Percentiles rank a stretch among this genome's conserved stretches.
phyloP scores from a whole-genome alignment of 2,888 invertebrate species.

The Lycophotia porphyrea region DNA sequence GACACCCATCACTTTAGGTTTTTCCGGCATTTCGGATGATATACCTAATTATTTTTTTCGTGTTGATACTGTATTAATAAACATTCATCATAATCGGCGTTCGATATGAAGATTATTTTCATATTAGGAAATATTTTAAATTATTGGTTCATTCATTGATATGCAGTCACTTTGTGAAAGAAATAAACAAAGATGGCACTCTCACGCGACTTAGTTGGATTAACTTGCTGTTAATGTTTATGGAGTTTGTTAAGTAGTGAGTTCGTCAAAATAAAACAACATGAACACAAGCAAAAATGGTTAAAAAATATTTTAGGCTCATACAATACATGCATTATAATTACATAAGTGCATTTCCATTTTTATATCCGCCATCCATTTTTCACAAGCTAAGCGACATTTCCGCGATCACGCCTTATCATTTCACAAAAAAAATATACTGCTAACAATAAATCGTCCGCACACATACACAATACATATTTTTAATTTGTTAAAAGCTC shows the following conservation, averaged over 20 bases:
- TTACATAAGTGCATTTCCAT: slow-evolving; percentile 17
- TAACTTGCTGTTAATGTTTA: background rate
- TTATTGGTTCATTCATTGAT: background rate
- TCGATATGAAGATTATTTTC: slow-evolving; percentile 31
- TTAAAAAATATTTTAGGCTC: background rate
- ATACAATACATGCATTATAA: slow-evolving; percentile 1
- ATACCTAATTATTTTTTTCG: slow-evolving; percentile 10
- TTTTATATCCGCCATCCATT: slow-evolving; percentile 41
- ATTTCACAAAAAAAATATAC: slow-evolving; percentile 33
- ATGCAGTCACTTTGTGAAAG: background rate
- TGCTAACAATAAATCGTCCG: slow-evolving; percentile 56
- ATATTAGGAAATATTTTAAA: background rate
- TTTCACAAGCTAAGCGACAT: slow-evolving; percentile 51
- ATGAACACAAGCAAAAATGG: background rate
- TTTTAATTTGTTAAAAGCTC: slow-evolving; percentile 89
- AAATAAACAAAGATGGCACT: background rate
- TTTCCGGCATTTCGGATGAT: background rate
- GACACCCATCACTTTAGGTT: background rate
- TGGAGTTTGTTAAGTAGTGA: background rate
- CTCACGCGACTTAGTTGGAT: background rate
- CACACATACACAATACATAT: slow-evolving; percentile 67
- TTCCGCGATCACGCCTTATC: slow-evolving; percentile 50
- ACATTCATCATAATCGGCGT: slow-evolving; percentile 14
- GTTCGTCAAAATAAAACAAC: background rate
- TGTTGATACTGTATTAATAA: slow-evolving; percentile 15